phyloP scores from a whole-genome alignment of 2,113 vertebrate species.

The Physeter macrocephalus region DNA sequence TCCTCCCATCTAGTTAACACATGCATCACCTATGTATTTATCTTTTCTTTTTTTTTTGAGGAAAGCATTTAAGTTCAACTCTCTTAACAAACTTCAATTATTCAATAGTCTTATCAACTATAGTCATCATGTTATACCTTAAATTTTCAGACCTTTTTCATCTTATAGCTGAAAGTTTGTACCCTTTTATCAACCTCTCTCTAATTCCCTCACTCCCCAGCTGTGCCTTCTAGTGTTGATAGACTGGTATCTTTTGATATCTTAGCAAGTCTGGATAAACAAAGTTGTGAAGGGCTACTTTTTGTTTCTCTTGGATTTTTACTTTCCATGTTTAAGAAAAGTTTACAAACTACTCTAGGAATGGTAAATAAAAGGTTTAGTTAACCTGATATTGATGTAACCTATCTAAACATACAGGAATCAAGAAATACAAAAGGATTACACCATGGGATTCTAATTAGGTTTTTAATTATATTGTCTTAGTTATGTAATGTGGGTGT shows the following conservation, averaged over 20 bases:
- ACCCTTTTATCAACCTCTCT: not conserved
- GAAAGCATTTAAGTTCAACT: not conserved
- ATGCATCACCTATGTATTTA: not conserved
- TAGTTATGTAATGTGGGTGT: not conserved
- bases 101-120: not conserved
- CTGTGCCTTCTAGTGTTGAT: not conserved
- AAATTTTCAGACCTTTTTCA: not conserved
- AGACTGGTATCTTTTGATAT: not conserved
- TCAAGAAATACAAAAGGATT: not conserved
- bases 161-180: not conserved
- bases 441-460: not conserved
- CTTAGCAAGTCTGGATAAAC: not conserved
- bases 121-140: not conserved
- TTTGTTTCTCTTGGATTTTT: not conserved
- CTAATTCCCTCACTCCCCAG: not conserved
- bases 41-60: not conserved
- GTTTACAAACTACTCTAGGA: not conserved
- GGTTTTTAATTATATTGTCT: constrained; percentile 21
- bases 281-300: not conserved
- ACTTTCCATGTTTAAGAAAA: not conserved
- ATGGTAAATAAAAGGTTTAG: not conserved
- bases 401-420: not conserved
- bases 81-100: not conserved
- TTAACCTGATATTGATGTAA: not conserved
- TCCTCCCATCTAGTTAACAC: not conserved